These are phyloP conservation scores for Centropyge bicolor DNA, from an alignment of 2,797 vertebrate genomes.

Conservation along the genomic window DNA sequence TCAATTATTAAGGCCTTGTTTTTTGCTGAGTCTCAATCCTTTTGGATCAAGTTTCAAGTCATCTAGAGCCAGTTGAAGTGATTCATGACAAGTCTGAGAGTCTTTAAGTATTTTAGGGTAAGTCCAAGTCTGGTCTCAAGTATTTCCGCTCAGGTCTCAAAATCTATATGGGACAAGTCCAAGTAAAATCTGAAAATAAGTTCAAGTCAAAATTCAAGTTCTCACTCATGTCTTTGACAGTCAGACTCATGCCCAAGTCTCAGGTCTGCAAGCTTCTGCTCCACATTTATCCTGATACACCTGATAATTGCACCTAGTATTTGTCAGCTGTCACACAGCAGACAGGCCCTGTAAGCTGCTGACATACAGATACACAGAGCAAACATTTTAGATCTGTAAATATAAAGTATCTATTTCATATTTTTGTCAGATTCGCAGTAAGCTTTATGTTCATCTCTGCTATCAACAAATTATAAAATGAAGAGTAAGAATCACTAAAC, in stretches of 20 bases:
- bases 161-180: not conserved
- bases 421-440: not conserved
- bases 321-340: slow-evolving; percentile 8
- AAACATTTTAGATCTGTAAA: not conserved
- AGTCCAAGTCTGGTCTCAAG: not conserved
- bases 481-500: not conserved
- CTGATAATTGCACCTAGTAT: not conserved
- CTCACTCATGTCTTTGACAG: too few species aligned
- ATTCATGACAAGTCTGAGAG: not conserved
- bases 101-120: not conserved
- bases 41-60: not conserved
- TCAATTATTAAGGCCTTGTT: not conserved
- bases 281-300: not conserved
- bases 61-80: not conserved
- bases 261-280: not conserved
- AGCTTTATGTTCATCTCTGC: not conserved
- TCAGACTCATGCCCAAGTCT: too few species aligned
- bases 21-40: not conserved
- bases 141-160: not conserved
- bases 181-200: slow-evolving; percentile 2
- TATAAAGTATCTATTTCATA: not conserved
- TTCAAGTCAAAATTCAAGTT: too few species aligned
- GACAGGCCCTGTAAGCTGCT: not conserved
- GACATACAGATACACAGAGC: not conserved
- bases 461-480: not conserved